These are phyloP conservation scores for Eutolmus rufibarbis DNA, from an alignment of 2,888 invertebrate genomes.

Conservation along the genomic window DNA sequence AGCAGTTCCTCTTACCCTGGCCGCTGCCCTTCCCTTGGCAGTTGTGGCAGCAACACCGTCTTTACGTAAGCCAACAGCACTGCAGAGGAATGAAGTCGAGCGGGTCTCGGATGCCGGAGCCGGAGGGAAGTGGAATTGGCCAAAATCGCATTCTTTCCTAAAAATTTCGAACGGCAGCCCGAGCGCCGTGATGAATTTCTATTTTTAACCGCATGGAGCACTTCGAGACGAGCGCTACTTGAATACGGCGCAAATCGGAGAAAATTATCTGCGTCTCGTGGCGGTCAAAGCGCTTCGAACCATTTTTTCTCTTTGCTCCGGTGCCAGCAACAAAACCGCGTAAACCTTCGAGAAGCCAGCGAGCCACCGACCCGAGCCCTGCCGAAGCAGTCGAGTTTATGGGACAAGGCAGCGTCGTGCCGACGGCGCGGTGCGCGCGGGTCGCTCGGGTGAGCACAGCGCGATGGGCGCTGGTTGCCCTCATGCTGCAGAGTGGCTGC, in stretches of 20 bases:
- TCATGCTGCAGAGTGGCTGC: background rate
- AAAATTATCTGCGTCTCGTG: background rate
- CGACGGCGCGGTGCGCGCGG: background rate
- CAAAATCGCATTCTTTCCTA: background rate
- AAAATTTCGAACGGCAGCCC: background rate
- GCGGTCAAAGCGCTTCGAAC: background rate
- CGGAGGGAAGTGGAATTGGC: background rate
- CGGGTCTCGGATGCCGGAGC: background rate
- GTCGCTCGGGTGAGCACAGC: background rate
- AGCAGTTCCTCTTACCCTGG: background rate
- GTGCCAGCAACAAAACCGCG: background rate
- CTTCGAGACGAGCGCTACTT: background rate
- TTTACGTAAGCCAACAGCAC: background rate
- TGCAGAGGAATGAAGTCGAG: background rate
- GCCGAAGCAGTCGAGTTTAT: background rate
- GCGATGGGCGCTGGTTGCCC: background rate
- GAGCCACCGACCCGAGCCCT: background rate
- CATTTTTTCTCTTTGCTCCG: background rate
- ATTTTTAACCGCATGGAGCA: conserved; percentile 2
- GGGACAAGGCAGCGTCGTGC: background rate
- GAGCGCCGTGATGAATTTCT: background rate
- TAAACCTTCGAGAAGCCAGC: background rate
- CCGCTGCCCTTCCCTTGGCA: background rate
- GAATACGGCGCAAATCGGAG: conserved; percentile 25
- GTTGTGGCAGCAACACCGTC: background rate